These are phyloP conservation scores for Anguilla pacifica DNA, from an alignment of 2,797 vertebrate species.

Conservation along the genomic window DNA sequence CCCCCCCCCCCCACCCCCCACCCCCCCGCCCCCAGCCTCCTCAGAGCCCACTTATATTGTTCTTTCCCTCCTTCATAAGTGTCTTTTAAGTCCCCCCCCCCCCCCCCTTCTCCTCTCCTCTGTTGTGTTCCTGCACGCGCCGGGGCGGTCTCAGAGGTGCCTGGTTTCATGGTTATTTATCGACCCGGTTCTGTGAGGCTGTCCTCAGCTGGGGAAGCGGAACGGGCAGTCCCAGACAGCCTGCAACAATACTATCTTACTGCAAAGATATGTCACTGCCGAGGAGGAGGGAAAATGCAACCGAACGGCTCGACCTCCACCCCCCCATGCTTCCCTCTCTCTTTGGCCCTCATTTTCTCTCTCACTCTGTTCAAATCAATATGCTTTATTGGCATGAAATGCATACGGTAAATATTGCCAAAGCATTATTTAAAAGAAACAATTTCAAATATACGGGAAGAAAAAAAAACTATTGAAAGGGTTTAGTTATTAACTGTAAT, in stretches of 20 bases:
- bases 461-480: too few relatives aligned
- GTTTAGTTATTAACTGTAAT: too few relatives aligned
- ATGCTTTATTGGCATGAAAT: too few relatives aligned
- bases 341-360: background rate
- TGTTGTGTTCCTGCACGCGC: slow-evolving; percentile 3
- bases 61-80: background rate
- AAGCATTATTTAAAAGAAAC: too few relatives aligned
- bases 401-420: too few relatives aligned
- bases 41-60: background rate
- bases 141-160: background rate
- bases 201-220: slow-evolving; percentile 8
- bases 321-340: background rate
- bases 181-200: background rate
- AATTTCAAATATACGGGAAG: too few relatives aligned
- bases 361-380: background rate
- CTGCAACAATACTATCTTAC: background rate
- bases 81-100: background rate
- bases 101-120: background rate
- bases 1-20: too few relatives aligned
- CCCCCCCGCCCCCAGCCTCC: background rate
- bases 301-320: background rate
- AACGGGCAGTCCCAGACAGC: background rate
- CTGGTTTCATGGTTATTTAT: slow-evolving; percentile 11
- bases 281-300: background rate
- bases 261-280: slow-evolving; percentile 17